Percentiles rank a stretch among this genome's conserved stretches.
Conservation (phyloP, 53 echinoderm and acorn worm species). For the Temnopleurus reevesii region DNA sequence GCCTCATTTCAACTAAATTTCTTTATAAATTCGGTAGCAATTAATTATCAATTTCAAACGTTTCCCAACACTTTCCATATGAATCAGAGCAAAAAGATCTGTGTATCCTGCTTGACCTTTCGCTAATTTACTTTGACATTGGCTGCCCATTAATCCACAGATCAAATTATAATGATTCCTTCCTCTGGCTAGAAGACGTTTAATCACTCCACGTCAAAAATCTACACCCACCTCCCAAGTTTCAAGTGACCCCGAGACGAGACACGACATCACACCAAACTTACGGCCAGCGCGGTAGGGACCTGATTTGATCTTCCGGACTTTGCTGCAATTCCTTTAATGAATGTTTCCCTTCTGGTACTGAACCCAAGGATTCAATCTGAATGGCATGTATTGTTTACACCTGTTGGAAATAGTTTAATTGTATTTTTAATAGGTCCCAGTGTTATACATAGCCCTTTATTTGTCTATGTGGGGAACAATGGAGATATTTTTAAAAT, state of each 20-base stretch:
- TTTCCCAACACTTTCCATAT: too few species aligned
- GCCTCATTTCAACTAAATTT: too few species aligned
- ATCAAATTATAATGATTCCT: slow-evolving; percentile 28
- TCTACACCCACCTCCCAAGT: neutral
- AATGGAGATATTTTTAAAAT: too few species aligned
- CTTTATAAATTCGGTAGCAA: too few species aligned
- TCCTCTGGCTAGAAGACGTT: neutral
- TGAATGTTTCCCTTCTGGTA: slow-evolving; percentile 10
- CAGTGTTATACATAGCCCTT: too few species aligned
- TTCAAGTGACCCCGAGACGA: neutral
- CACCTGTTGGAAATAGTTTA: neutral
- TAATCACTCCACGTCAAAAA: neutral
- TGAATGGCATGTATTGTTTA: neutral
- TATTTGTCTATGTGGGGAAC: too few species aligned
- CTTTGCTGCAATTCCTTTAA: neutral
- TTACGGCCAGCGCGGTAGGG: neutral
- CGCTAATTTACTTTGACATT: neutral
- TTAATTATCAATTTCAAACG: too few species aligned
- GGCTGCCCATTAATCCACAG: neutral
- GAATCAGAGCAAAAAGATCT: too few species aligned
- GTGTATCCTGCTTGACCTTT: neutral
- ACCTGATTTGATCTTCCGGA: slow-evolving; percentile 31
- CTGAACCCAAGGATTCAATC: neutral
- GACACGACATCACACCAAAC: neutral
- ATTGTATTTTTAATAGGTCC: neutral